Conservation (phyloP, 2,113 vertebrate genomes). For the Anhinga rufa region DNA sequence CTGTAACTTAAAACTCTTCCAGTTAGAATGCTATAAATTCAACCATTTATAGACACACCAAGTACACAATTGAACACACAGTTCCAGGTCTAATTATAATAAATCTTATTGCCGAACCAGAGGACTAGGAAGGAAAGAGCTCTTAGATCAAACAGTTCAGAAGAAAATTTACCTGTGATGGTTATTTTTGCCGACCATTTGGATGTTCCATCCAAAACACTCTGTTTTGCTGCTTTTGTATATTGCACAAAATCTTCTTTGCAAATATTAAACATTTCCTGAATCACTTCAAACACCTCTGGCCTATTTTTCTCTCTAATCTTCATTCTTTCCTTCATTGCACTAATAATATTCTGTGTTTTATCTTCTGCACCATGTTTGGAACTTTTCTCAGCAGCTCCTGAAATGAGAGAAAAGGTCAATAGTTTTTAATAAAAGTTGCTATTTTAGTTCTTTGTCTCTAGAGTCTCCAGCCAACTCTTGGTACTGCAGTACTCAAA, state of each 20-base stretch:
- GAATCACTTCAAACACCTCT: constrained; percentile 94
- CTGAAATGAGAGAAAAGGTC: constrained; percentile 63
- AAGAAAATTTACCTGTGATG: constrained; percentile 83
- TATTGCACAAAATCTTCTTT: constrained; percentile 89
- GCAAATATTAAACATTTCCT: constrained; percentile 91
- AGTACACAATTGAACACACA: neutral
- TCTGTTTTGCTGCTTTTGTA: constrained; percentile 92
- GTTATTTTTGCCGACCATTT: constrained; percentile 98
- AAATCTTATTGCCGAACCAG: neutral
- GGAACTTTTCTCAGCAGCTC: constrained; percentile 97
- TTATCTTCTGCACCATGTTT: constrained; percentile 98
- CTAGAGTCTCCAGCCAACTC: neutral
- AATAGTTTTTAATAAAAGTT: neutral
- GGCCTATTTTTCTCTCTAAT: constrained; percentile 94
- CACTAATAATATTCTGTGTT: constrained; percentile 96
- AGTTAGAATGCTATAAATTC: neutral
- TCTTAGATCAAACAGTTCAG: neutral
- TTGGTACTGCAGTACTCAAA: neutral
- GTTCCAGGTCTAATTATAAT: neutral
- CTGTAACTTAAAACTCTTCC: neutral
- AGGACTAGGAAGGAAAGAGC: neutral
- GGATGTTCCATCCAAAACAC: constrained; percentile 93
- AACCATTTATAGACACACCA: neutral
- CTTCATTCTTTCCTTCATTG: constrained; percentile 99
- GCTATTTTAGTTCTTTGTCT: neutral